Evolutionary conservation across 2,888 invertebrate genomes (phyloP).

Genomic region (Portevinia maculata): DNA sequence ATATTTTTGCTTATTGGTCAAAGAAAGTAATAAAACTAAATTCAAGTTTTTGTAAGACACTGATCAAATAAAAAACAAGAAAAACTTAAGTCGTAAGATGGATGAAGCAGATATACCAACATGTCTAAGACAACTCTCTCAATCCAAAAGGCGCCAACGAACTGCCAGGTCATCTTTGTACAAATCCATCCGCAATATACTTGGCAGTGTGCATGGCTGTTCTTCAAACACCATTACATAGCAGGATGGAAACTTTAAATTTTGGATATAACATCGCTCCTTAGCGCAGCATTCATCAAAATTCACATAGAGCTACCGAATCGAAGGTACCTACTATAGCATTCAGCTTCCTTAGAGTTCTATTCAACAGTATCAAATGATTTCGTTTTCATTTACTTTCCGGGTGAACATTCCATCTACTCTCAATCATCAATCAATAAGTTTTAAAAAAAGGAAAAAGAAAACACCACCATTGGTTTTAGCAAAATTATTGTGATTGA

Average conservation of each 20-base stretch:
- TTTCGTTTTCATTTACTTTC: constrained; percentile 13
- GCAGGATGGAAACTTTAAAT: background rate
- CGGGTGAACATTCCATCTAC: background rate
- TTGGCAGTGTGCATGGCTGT: background rate
- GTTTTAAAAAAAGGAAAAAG: background rate
- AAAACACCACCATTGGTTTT: background rate
- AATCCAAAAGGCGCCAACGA: too few species aligned
- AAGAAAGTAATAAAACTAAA: too few species aligned
- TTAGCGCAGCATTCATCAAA: constrained; percentile 4
- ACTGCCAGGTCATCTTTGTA: too few species aligned
- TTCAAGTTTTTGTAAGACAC: too few species aligned
- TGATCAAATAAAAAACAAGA: too few species aligned
- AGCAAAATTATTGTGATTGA: constrained; percentile 10
- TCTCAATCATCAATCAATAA: constrained; percentile 27
- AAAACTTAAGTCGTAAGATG: too few species aligned
- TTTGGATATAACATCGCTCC: background rate
- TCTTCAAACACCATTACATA: background rate
- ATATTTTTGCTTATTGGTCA: too few species aligned
- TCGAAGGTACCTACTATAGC: background rate
- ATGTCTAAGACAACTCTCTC: too few species aligned
- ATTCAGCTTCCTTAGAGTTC: background rate
- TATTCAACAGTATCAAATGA: constrained; percentile 25
- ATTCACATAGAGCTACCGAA: constrained; percentile 1
- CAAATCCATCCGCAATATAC: too few species aligned
- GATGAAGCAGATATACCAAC: too few species aligned